Conservation (phyloP, 2,888 invertebrate genomes). For the Lysandra coridon region DNA sequence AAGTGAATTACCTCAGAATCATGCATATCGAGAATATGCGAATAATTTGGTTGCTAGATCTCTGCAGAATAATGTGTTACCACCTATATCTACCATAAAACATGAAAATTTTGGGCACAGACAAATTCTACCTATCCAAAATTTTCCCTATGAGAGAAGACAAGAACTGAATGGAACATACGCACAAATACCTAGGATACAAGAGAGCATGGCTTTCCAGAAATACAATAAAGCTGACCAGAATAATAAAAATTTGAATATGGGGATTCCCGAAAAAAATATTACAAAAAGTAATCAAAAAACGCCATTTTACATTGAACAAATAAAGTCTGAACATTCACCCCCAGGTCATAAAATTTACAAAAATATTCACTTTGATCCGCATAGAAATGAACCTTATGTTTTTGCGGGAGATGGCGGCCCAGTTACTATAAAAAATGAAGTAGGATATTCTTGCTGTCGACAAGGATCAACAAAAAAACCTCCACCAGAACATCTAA, state of each 20-base stretch:
- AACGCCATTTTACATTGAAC: constrained; percentile 74
- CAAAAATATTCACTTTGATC: constrained; percentile 69
- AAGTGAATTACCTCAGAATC: constrained; percentile 45
- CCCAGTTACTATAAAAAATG: constrained; percentile 81
- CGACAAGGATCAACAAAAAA: constrained; percentile 86
- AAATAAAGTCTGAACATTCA: constrained; percentile 77
- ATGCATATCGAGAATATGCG: constrained; percentile 59
- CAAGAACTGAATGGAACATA: constrained; percentile 54
- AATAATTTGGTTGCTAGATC: constrained; percentile 54
- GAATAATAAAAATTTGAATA: constrained; percentile 56
- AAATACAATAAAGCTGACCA: constrained; percentile 64
- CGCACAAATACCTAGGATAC: constrained; percentile 56
- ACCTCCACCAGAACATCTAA: constrained; percentile 86
- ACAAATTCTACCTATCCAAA: constrained; percentile 61
- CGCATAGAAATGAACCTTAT: constrained; percentile 74
- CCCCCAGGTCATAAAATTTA: constrained; percentile 78
- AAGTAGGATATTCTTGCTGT: constrained; percentile 86
- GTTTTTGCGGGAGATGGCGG: constrained; percentile 86
- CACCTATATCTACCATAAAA: constrained; percentile 77
- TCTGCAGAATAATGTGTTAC: constrained; percentile 63
- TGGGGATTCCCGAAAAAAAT: constrained; percentile 47
- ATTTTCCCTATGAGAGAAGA: constrained; percentile 60
- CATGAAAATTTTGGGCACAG: constrained; percentile 70
- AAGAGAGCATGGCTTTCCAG: constrained; percentile 69
- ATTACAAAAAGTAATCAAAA: constrained; percentile 53